These are phyloP conservation scores for Bombus waltoni DNA, from an alignment of 1,140 invertebrate genomes.

Conservation along the genomic window DNA sequence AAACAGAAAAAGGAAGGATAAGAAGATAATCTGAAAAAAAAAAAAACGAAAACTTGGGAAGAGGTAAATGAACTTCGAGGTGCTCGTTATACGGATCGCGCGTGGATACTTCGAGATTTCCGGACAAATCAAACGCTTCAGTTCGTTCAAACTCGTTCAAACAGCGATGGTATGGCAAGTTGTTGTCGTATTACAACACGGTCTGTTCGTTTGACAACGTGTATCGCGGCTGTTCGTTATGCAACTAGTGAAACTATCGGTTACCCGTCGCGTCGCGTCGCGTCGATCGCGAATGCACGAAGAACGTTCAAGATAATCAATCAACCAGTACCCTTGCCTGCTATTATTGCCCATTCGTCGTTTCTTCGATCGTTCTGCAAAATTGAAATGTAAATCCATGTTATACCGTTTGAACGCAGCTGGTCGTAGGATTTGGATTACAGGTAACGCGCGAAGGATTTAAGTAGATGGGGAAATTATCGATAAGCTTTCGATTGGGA, in stretches of 20 bases:
- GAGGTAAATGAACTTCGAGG: too few species aligned
- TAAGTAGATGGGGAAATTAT: neutral
- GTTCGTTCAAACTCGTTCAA: neutral
- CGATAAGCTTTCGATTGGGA: neutral
- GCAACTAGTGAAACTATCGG: conserved; percentile 77
- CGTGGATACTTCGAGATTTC: too few species aligned
- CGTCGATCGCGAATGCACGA: conserved; percentile 62
- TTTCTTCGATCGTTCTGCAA: neutral
- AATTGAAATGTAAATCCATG: conserved; percentile 7
- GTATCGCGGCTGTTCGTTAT: conserved; percentile 65
- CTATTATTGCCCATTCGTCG: neutral
- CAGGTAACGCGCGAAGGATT: neutral
- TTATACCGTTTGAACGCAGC: neutral
- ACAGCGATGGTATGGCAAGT: conserved; percentile 32
- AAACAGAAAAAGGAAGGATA: too few species aligned
- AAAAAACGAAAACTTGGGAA: too few species aligned
- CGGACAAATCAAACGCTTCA: neutral
- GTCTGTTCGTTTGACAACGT: conserved; percentile 41
- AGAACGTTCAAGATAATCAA: conserved; percentile 32
- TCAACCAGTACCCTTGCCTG: conserved; percentile 6
- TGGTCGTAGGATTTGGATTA: neutral
- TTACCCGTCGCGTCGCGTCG: conserved; percentile 49
- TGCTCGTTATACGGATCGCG: too few species aligned
- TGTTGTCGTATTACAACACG: conserved; percentile 55
- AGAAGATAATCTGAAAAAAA: too few species aligned